phyloP scores from a whole-genome alignment of 2,888 invertebrate genomes.

The Tenthredo scrophulariae region DNA sequence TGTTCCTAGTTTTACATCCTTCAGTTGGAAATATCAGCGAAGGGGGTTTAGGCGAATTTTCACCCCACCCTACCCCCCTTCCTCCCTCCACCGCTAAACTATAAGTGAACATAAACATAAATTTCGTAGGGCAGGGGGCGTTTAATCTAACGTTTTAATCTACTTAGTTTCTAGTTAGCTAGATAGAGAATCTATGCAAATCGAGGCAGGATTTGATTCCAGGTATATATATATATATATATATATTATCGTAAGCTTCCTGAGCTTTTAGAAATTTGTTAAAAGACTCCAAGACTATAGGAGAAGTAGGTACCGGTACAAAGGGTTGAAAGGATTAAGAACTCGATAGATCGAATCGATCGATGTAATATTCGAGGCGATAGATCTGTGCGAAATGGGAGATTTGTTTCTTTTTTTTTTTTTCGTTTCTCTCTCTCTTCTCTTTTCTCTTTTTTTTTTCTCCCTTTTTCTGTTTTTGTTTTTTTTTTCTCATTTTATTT shows the following conservation, averaged over 20 bases:
- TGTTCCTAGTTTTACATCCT: background rate
- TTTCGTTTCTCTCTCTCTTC: too few relatives aligned
- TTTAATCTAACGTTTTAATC: constrained; percentile 61
- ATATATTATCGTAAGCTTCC: background rate
- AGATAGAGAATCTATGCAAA: constrained; percentile 49
- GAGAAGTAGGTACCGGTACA: background rate
- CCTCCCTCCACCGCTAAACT: background rate
- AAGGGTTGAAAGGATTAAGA: background rate
- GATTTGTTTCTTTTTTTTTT: background rate
- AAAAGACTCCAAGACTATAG: background rate
- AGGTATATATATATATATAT: constrained; percentile 23
- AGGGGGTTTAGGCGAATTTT: background rate
- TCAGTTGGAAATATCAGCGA: background rate
- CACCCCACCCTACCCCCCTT: too few relatives aligned
- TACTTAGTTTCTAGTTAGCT: constrained; percentile 55
- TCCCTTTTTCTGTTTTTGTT: background rate
- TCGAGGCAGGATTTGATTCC: constrained; percentile 58
- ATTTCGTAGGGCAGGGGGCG: constrained; percentile 29
- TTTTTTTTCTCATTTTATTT: too few relatives aligned
- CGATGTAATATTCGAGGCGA: background rate
- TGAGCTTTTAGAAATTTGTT: background rate
- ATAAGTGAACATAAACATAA: constrained; percentile 1
- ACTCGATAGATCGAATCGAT: background rate
- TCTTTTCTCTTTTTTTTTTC: background rate
- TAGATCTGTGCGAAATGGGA: background rate